These are phyloP conservation scores for Heliocidaris tuberculata DNA, from an alignment of 35 echinoderm and acorn worm species.

Conservation along the genomic window DNA sequence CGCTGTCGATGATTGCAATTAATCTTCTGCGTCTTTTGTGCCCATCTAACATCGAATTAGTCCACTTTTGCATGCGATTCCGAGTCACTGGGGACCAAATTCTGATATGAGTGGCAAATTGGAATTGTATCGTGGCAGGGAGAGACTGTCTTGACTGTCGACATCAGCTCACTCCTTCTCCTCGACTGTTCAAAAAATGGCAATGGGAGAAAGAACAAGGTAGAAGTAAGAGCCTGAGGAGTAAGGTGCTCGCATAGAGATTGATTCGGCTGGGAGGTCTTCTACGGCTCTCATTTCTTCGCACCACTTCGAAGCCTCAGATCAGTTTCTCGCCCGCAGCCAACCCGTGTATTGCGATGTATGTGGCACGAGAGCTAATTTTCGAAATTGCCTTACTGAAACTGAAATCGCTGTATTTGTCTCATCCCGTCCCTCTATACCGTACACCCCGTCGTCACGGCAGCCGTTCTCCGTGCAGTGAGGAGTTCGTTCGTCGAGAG, in stretches of 20 bases:
- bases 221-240: neutral
- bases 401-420: constrained; percentile 43
- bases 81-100: constrained; percentile 18
- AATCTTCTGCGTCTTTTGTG: constrained; percentile 46
- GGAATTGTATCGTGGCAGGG: constrained; percentile 43
- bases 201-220: constrained; percentile 26
- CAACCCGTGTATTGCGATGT: constrained; percentile 50
- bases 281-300: neutral
- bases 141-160: constrained; percentile 11
- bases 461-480: neutral
- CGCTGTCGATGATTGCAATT: constrained; percentile 41
- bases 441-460: neutral
- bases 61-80: constrained; percentile 50
- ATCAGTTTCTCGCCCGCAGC: constrained; percentile 46
- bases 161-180: neutral
- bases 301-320: constrained; percentile 27
- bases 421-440: neutral
- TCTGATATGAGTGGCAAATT: constrained; percentile 46
- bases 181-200: constrained; percentile 43
- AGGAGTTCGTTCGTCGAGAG: neutral
- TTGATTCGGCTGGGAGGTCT: constrained; percentile 50
- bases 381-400: constrained; percentile 55
- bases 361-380: constrained; percentile 49
- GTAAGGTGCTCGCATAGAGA: constrained; percentile 33
- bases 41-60: constrained; percentile 46